Evolutionary conservation across 2,888 invertebrate species (phyloP).

Genomic region (Deilephila porcellus): DNA sequence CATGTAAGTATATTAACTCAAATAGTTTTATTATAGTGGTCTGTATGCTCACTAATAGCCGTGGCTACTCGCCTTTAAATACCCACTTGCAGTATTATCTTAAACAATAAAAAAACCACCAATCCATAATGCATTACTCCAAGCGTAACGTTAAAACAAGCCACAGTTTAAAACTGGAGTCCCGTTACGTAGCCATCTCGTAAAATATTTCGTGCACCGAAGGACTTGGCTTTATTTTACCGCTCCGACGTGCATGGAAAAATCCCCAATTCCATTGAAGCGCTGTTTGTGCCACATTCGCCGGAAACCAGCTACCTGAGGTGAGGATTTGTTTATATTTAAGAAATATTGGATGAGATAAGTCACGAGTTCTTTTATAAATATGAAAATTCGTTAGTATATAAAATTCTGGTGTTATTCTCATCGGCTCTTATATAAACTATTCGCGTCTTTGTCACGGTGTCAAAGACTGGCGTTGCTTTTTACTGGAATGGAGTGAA

Average conservation of each 20-base stretch:
- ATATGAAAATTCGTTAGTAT: too few species aligned
- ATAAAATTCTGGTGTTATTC: too few species aligned
- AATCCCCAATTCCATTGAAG: constrained; percentile 10
- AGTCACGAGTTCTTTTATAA: too few species aligned
- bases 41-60: too few species aligned
- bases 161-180: constrained; percentile 35
- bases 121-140: constrained; percentile 34
- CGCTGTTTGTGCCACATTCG: not conserved
- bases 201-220: constrained; percentile 51
- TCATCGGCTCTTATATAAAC: too few species aligned
- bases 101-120: not conserved
- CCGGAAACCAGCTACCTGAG: not conserved
- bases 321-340: not conserved
- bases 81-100: not conserved
- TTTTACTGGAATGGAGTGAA: too few species aligned
- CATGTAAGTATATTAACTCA: too few species aligned
- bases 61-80: not conserved
- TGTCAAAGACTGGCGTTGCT: too few species aligned
- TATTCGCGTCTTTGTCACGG: too few species aligned
- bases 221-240: constrained; percentile 27
- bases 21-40: too few species aligned
- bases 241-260: constrained; percentile 44
- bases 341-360: not conserved
- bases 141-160: constrained; percentile 22
- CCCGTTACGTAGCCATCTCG: constrained; percentile 43